These are phyloP conservation scores for Eidolon dupreanum DNA, from an alignment of 2,797 vertebrate genomes.

Conservation along the genomic window DNA sequence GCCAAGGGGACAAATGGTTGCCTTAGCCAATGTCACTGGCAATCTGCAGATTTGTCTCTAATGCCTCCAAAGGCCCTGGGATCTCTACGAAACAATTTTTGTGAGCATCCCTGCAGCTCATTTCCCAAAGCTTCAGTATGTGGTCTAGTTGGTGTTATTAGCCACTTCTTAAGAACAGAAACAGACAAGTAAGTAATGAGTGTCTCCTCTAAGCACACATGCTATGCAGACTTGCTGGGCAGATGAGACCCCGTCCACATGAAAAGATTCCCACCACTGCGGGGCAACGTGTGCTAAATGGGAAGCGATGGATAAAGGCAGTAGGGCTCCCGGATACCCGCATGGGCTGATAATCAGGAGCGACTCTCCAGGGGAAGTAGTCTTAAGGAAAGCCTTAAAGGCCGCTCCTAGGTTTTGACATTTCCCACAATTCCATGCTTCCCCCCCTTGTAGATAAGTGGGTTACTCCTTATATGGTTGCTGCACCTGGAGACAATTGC, in stretches of 20 bases:
- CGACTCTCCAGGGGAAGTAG: background rate
- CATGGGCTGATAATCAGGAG: background rate
- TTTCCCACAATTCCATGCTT: background rate
- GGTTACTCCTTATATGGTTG: fast-evolving
- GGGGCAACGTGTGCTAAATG: fast-evolving
- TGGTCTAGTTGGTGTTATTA: background rate
- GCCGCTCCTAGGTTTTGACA: background rate
- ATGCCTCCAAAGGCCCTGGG: background rate
- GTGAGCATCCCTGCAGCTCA: background rate
- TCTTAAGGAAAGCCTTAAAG: background rate
- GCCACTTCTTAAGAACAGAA: background rate
- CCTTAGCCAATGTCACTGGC: background rate
- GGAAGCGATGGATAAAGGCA: background rate
- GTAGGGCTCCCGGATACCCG: background rate
- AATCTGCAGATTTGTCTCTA: background rate
- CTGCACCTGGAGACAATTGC: background rate
- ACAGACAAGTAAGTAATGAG: background rate
- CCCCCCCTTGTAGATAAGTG: background rate
- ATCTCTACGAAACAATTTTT: background rate
- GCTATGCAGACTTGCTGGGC: background rate
- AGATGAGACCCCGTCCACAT: background rate
- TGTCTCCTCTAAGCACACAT: background rate
- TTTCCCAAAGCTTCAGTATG: background rate
- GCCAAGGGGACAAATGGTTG: background rate
- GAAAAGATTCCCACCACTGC: background rate